These are phyloP conservation scores for Choristoneura fumiferana DNA, from an alignment of 1,140 invertebrate genomes.

Conservation along the genomic window DNA sequence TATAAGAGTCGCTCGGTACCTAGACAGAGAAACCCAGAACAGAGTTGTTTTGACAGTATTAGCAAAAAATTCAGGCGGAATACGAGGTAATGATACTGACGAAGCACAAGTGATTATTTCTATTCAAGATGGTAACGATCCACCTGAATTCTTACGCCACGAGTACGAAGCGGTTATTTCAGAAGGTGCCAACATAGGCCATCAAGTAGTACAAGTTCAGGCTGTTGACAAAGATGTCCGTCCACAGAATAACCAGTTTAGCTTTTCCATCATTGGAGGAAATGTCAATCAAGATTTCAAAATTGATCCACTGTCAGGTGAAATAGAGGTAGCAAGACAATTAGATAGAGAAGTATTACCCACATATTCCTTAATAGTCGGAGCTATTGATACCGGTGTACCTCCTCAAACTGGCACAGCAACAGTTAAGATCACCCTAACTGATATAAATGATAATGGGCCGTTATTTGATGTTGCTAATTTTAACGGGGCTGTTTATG, in stretches of 20 bases:
- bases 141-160: constrained; percentile 91
- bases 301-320: constrained; percentile 91
- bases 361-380: constrained; percentile 89
- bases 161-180: constrained; percentile 87
- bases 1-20: constrained; percentile 88
- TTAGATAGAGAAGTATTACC: constrained; percentile 91
- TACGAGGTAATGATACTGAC: constrained; percentile 96
- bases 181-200: constrained; percentile 87
- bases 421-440: constrained; percentile 86
- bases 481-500: constrained; percentile 87
- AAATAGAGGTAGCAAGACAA: constrained; percentile 86
- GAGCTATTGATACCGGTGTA: constrained; percentile 92
- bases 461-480: constrained; percentile 88
- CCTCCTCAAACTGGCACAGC: constrained; percentile 94
- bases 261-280: constrained; percentile 92
- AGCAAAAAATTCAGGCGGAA: constrained; percentile 96
- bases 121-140: constrained; percentile 97
- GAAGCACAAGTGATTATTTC: constrained; percentile 95
- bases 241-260: constrained; percentile 94
- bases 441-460: constrained; percentile 96
- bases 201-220: constrained; percentile 87
- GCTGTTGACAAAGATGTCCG: constrained; percentile 95
- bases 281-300: constrained; percentile 91
- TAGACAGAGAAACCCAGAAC: constrained; percentile 95
- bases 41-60: constrained; percentile 93